These are phyloP conservation scores for Leptogaster cylindrica DNA, from an alignment of 2,888 invertebrate species.

Conservation along the genomic window DNA sequence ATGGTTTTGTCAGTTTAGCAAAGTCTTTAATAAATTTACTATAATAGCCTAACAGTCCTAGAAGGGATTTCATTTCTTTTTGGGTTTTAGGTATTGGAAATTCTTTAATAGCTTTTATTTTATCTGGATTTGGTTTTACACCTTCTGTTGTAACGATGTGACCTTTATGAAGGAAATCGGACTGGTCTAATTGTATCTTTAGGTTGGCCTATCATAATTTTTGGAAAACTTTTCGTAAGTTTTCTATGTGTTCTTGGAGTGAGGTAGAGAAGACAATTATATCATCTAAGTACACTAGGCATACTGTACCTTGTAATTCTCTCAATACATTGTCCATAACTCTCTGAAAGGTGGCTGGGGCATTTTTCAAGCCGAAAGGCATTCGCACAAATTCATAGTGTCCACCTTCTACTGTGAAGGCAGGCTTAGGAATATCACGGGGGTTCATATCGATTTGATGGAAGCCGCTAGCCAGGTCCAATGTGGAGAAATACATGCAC, in stretches of 20 bases:
- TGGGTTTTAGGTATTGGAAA: constrained; percentile 48
- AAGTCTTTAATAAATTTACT: constrained; percentile 45
- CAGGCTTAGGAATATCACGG: constrained; percentile 43
- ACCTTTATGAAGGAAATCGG: constrained; percentile 48
- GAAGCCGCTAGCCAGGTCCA: constrained; percentile 48
- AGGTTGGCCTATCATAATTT: constrained; percentile 4
- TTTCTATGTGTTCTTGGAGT: constrained; percentile 50
- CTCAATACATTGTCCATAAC: constrained; percentile 48
- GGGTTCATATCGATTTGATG: constrained; percentile 44
- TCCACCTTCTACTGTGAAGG: constrained; percentile 43
- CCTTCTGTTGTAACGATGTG: constrained; percentile 50
- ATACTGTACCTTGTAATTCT: constrained; percentile 48
- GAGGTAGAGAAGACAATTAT: constrained; percentile 50
- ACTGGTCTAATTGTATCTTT: background rate
- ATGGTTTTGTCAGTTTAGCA: constrained; percentile 32
- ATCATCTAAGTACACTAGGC: constrained; percentile 53
- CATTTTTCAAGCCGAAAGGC: constrained; percentile 31
- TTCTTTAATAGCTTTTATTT: constrained; percentile 48
- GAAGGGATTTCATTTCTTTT: constrained; percentile 50
- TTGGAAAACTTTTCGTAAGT: background rate
- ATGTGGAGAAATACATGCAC: constrained; percentile 49
- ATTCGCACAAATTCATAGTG: constrained; percentile 37
- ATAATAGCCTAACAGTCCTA: constrained; percentile 49
- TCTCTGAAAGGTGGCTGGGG: constrained; percentile 22
- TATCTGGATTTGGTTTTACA: constrained; percentile 50